These are phyloP conservation scores for Aphrocallistes beatrix DNA, from an alignment of 37 sponge, comb jelly and placozoan genomes.

Conservation along the genomic window DNA sequence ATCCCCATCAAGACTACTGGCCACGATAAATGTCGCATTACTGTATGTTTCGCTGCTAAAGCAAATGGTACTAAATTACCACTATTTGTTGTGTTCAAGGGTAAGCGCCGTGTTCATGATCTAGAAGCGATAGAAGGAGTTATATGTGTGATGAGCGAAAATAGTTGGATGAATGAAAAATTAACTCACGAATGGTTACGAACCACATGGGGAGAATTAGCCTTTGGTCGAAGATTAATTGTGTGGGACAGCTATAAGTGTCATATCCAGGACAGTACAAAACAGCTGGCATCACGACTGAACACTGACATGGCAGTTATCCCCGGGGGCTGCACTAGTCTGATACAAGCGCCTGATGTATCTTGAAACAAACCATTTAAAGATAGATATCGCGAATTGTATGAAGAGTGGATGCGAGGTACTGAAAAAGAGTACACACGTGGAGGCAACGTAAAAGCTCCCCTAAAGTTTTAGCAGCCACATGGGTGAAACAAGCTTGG, in stretches of 20 bases:
- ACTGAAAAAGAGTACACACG: constrained; percentile 39
- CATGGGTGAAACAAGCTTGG: constrained; percentile 44
- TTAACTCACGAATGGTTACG: constrained; percentile 42
- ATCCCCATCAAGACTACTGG: constrained; percentile 39
- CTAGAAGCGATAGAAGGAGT: constrained; percentile 17
- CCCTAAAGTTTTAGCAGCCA: constrained; percentile 21
- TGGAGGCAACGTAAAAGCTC: constrained; percentile 41
- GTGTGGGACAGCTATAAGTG: neutral
- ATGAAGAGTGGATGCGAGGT: constrained; percentile 37
- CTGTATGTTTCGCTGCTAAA: constrained; percentile 38
- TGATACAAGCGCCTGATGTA: constrained; percentile 18
- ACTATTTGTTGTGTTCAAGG: constrained; percentile 49
- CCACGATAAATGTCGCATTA: constrained; percentile 45
- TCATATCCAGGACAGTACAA: neutral
- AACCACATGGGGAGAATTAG: constrained; percentile 30
- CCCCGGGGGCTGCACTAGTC: constrained; percentile 12
- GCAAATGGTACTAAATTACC: constrained; percentile 43
- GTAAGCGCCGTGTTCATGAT: constrained; percentile 27
- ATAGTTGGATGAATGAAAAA: constrained; percentile 48
- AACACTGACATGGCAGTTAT: constrained; percentile 19
- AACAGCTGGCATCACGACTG: neutral
- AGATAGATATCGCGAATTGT: constrained; percentile 14
- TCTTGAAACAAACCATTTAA: constrained; percentile 7
- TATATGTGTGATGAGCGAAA: constrained; percentile 25
- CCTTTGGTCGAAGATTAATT: constrained; percentile 23